A percentile compares a stretch with the other conserved stretches of the same genome.
These are phyloP conservation scores for Carassius auratus DNA, from an alignment of 2,113 vertebrate genomes.

Conservation along the genomic window DNA sequence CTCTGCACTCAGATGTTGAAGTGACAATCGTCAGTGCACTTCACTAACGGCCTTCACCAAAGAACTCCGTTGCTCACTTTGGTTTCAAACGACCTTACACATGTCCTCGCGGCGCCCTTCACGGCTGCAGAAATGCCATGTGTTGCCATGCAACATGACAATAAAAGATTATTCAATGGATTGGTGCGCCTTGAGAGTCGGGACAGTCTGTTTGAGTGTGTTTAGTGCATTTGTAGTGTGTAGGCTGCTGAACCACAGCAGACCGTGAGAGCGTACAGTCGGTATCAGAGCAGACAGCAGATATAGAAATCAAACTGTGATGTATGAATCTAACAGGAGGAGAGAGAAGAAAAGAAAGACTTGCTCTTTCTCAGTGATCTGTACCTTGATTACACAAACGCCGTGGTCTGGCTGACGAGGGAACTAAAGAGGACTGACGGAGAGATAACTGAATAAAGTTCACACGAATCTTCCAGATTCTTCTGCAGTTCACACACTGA, in stretches of 20 bases:
- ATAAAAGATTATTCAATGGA: not conserved
- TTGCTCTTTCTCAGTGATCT: not conserved
- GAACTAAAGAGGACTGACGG: constrained; percentile 29
- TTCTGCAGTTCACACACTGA: not conserved
- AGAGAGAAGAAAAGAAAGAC: not conserved
- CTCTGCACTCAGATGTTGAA: not conserved
- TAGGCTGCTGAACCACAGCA: not conserved
- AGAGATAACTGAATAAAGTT: constrained; percentile 18
- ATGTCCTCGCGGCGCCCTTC: not conserved
- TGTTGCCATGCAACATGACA: not conserved
- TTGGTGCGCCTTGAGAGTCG: not conserved
- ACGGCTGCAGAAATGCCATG: not conserved
- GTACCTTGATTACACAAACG: not conserved
- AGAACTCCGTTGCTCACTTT: not conserved
- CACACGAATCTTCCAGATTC: not conserved
- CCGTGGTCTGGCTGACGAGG: not conserved
- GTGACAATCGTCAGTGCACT: not conserved
- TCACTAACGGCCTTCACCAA: not conserved
- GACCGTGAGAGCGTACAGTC: not conserved
- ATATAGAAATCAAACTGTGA: constrained; percentile 29
- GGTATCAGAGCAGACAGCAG: not conserved
- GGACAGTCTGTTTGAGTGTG: not conserved
- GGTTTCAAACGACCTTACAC: not conserved
- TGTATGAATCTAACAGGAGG: not conserved
- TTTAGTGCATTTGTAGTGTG: not conserved